These are phyloP conservation scores for Myotis daubentonii DNA, from an alignment of 2,797 vertebrate species.

Conservation along the genomic window DNA sequence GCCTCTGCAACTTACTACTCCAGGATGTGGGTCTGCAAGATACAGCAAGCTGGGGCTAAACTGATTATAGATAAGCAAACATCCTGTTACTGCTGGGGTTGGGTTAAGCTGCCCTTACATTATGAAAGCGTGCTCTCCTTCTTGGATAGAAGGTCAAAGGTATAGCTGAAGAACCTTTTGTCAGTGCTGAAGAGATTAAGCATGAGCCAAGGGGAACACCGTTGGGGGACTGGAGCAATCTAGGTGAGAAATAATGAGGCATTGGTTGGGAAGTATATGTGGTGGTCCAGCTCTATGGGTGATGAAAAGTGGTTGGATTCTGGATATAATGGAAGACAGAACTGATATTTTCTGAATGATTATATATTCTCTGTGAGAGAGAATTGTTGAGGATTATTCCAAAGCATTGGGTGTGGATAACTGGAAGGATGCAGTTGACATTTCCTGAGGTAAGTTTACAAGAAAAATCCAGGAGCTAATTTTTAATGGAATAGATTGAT, in stretches of 20 bases:
- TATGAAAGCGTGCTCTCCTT: neutral
- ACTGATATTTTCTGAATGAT: conserved; percentile 18
- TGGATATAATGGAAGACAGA: neutral
- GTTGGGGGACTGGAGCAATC: neutral
- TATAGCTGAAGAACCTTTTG: neutral
- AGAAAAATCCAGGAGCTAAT: neutral
- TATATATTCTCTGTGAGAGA: neutral
- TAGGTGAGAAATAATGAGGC: neutral
- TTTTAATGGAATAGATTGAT: neutral
- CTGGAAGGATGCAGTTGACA: neutral
- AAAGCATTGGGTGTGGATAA: neutral
- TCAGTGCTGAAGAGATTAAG: neutral
- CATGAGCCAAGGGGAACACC: neutral
- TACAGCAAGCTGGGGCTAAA: too few species aligned
- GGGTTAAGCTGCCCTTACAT: too few species aligned
- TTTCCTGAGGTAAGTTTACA: neutral
- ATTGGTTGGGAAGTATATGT: neutral
- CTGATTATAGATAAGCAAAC: too few species aligned
- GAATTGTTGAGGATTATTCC: neutral
- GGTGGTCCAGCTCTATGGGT: neutral
- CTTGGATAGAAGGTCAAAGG: neutral
- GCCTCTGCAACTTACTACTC: too few species aligned
- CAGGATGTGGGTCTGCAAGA: too few species aligned
- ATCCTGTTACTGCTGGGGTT: too few species aligned
- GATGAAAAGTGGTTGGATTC: neutral